These are phyloP conservation scores for Byasa hedistus DNA, from an alignment of 2,888 invertebrate species.

Conservation along the genomic window DNA sequence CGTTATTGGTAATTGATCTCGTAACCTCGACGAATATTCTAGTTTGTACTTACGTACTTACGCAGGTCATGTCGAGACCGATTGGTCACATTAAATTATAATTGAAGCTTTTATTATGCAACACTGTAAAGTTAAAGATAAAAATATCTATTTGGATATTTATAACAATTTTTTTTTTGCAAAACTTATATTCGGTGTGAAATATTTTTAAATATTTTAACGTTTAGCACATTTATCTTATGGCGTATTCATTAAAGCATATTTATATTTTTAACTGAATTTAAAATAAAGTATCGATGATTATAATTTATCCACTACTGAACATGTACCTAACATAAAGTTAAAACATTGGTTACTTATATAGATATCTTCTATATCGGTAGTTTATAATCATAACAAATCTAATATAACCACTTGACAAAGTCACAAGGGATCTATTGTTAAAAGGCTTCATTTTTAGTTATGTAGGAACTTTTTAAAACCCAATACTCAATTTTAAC, in stretches of 20 bases:
- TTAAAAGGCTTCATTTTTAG: too few species aligned
- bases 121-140: not conserved
- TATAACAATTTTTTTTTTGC: not conserved
- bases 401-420: too few species aligned
- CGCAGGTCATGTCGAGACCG: slow-evolving; percentile 7
- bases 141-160: not conserved
- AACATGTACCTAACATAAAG: slow-evolving; percentile 12
- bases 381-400: too few species aligned
- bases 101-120: slow-evolving; percentile 10
- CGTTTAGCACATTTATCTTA: not conserved
- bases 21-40: slow-evolving; percentile 28
- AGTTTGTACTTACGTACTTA: slow-evolving; percentile 8
- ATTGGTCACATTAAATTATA: slow-evolving; percentile 9
- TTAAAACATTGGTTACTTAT: slow-evolving; percentile 5
- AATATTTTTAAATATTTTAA: not conserved
- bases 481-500: too few species aligned
- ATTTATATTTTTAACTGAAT: not conserved
- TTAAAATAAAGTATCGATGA: not conserved
- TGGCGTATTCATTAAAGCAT: too few species aligned
- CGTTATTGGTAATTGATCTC: slow-evolving; percentile 23
- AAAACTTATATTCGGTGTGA: not conserved
- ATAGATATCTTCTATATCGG: too few species aligned
- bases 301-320: slow-evolving; percentile 6
- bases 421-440: too few species aligned
- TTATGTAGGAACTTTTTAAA: too few species aligned